These are phyloP conservation scores for Macrophya alboannulata DNA, from an alignment of 2,888 invertebrate genomes.

Conservation along the genomic window DNA sequence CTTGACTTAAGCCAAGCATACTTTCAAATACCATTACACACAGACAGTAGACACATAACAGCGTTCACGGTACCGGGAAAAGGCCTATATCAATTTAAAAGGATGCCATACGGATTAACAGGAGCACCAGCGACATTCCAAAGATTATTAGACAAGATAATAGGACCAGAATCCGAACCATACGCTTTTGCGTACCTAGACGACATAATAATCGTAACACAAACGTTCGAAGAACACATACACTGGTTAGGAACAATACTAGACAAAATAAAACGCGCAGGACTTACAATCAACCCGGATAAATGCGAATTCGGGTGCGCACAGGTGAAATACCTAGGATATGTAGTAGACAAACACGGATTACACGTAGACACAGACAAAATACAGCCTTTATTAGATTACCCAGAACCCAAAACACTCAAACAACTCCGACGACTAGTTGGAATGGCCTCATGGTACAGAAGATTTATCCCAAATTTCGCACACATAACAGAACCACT, in stretches of 20 bases:
- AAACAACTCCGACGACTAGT: slow-evolving; percentile 57
- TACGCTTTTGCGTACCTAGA: slow-evolving; percentile 67
- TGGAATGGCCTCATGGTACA: slow-evolving; percentile 59
- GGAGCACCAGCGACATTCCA: slow-evolving; percentile 64
- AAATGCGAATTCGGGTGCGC: slow-evolving; percentile 58
- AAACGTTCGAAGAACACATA: slow-evolving; percentile 64
- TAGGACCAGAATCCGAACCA: slow-evolving; percentile 65
- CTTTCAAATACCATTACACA: slow-evolving; percentile 59
- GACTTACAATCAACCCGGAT: slow-evolving; percentile 58
- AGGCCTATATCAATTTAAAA: slow-evolving; percentile 68
- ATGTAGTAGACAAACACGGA: slow-evolving; percentile 60
- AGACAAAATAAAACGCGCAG: slow-evolving; percentile 58
- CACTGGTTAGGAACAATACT: slow-evolving; percentile 62
- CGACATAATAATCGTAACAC: slow-evolving; percentile 64
- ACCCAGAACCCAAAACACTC: slow-evolving; percentile 60
- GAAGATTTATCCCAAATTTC: slow-evolving; percentile 56
- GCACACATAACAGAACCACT: slow-evolving; percentile 43
- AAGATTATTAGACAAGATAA: slow-evolving; percentile 64
- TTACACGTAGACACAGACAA: slow-evolving; percentile 61
- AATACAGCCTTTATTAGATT: slow-evolving; percentile 60
- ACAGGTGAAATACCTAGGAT: slow-evolving; percentile 60
- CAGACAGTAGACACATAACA: slow-evolving; percentile 64
- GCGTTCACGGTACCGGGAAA: slow-evolving; percentile 68
- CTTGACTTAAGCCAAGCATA: slow-evolving; percentile 56
- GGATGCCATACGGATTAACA: slow-evolving; percentile 46